A percentile compares a stretch with the other conserved stretches of the same genome.
Conservation (phyloP, 2,888 invertebrate genomes). For the Mystacides longicornis region DNA sequence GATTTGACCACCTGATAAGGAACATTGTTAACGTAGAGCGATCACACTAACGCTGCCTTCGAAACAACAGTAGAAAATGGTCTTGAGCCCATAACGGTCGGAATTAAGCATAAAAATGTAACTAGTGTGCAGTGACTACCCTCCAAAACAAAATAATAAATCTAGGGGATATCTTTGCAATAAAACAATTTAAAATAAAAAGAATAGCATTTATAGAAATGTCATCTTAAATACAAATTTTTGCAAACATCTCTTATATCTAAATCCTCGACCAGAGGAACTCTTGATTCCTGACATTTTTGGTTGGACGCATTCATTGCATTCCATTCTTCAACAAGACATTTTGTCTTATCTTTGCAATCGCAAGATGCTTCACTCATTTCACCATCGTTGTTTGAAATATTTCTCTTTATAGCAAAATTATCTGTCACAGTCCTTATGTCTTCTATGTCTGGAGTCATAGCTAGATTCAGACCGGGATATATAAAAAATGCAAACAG, state of each 20-base stretch:
- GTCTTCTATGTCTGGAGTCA: constrained; percentile 63
- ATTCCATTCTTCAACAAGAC: constrained; percentile 28
- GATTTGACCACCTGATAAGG: too few relatives aligned
- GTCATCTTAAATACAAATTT: constrained; percentile 35
- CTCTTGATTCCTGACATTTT: constrained; percentile 35
- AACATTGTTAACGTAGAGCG: too few relatives aligned
- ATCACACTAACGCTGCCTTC: too few relatives aligned
- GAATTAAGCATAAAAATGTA: too few relatives aligned
- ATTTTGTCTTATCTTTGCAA: constrained; percentile 43
- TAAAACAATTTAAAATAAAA: too few relatives aligned
- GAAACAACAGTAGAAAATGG: too few relatives aligned
- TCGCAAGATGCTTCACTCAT: constrained; percentile 38
- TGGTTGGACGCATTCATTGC: constrained; percentile 30
- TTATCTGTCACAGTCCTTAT: constrained; percentile 57
- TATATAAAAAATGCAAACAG: constrained; percentile 77
- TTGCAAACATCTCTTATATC: constrained; percentile 61
- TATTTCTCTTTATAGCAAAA: constrained; percentile 35
- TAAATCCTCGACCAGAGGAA: constrained; percentile 61
- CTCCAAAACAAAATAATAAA: too few relatives aligned
- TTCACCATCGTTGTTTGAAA: constrained; percentile 29
- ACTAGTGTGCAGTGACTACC: too few relatives aligned
- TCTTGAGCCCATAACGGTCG: too few relatives aligned
- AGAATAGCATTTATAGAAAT: too few relatives aligned
- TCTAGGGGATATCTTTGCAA: too few relatives aligned
- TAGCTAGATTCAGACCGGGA: constrained; percentile 69